A percentile compares a stretch with the other conserved stretches of the same genome.
These are phyloP conservation scores for Borostomias antarcticus DNA, from an alignment of 2,797 vertebrate species.

Conservation along the genomic window DNA sequence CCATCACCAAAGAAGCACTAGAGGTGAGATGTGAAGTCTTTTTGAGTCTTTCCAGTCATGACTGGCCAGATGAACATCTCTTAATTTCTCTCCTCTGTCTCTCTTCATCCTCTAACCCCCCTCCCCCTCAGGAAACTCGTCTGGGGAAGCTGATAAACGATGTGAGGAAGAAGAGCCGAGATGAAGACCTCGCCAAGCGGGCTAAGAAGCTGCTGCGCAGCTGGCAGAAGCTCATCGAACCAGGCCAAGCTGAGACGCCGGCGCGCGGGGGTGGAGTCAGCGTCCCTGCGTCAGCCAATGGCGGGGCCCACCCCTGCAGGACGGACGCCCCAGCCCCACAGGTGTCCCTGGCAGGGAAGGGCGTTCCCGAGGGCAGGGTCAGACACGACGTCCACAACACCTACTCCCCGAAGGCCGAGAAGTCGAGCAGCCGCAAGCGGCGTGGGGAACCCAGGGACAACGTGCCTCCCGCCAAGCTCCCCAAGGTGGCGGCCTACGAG, in stretches of 20 bases:
- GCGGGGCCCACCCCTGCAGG: constrained; percentile 87
- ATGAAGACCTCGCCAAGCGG: constrained; percentile 97
- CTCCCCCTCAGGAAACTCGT: constrained; percentile 88
- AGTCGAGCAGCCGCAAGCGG: constrained; percentile 85
- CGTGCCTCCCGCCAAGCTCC: constrained; percentile 84
- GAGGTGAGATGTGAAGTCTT: constrained; percentile 77
- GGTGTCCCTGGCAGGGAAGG: constrained; percentile 74
- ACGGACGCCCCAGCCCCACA: constrained; percentile 77
- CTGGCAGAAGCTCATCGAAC: constrained; percentile 98
- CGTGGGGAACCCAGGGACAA: constrained; percentile 86
- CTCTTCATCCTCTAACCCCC: no score
- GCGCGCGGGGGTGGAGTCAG: constrained; percentile 73
- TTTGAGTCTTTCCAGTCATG: background rate
- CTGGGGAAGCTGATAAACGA: constrained; percentile 98
- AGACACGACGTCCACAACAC: constrained; percentile 93
- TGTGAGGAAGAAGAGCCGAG: constrained; percentile 95
- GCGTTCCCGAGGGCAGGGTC: constrained; percentile 85
- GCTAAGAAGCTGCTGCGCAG: constrained; percentile 95
- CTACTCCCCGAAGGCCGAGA: constrained; percentile 88
- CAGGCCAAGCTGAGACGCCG: constrained; percentile 78
- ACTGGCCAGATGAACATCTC: no score
- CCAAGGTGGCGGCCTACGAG: constrained; percentile 81
- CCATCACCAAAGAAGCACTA: constrained; percentile 99
- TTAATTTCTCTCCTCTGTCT: no score
- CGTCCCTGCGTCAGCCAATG: constrained; percentile 87